Conservation (phyloP, 2,797 vertebrate species). For the Parambassis ranga region DNA sequence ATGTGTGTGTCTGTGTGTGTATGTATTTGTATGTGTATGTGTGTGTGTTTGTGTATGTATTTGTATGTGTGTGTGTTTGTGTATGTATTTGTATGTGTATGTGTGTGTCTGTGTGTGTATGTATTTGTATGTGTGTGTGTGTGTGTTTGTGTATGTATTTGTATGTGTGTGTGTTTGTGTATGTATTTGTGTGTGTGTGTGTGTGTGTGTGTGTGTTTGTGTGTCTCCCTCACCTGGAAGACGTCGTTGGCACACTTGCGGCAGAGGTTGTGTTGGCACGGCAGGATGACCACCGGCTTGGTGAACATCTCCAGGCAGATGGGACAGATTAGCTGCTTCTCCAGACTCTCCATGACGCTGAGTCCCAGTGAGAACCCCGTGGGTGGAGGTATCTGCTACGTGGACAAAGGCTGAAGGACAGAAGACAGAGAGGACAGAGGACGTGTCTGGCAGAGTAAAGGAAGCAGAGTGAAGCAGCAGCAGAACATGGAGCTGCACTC, state of each 20-base stretch:
- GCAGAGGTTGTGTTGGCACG: slow-evolving; percentile 98
- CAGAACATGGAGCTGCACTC: background rate
- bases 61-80: background rate
- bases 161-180: too few relatives aligned
- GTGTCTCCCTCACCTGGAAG: slow-evolving; percentile 87
- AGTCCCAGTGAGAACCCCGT: background rate
- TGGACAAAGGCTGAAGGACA: too few relatives aligned
- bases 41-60: too few relatives aligned
- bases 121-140: too few relatives aligned
- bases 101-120: too few relatives aligned
- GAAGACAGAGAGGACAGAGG: background rate
- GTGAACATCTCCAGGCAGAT: slow-evolving; percentile 98
- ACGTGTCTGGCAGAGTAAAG: background rate
- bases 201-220: background rate
- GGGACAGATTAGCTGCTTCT: slow-evolving; percentile 95
- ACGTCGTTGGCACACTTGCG: slow-evolving; percentile 95
- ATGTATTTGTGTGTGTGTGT: too few relatives aligned
- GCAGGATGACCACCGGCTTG: slow-evolving; percentile 96
- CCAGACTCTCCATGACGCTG: slow-evolving; percentile 88
- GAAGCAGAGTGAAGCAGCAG: background rate
- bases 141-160: too few relatives aligned
- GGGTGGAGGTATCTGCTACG: too few relatives aligned
- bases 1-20: too few relatives aligned
- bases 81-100: background rate
- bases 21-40: too few relatives aligned